phyloP scores from a whole-genome alignment of 2,888 invertebrate genomes.

The Idaea aversata region DNA sequence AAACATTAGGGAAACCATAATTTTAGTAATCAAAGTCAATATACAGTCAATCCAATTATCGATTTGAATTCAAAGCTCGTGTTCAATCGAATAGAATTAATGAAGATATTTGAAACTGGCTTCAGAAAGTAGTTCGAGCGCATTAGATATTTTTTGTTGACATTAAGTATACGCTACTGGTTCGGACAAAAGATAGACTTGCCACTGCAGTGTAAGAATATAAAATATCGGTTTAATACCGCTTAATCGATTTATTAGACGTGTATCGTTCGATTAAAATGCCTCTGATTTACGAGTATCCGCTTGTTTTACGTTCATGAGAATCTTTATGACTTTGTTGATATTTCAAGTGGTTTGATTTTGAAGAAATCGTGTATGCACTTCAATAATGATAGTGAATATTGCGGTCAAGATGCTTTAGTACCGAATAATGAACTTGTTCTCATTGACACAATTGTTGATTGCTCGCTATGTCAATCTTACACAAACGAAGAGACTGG shows the following conservation, averaged over 20 bases:
- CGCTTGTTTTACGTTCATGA: background rate
- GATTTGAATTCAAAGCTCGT: constrained; percentile 19
- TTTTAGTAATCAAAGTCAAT: constrained; percentile 6
- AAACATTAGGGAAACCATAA: background rate
- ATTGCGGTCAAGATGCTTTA: background rate
- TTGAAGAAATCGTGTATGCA: background rate
- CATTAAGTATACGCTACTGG: constrained; percentile 27
- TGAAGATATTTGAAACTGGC: constrained; percentile 27
- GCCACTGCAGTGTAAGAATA: constrained; percentile 20
- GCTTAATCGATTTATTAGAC: constrained; percentile 21
- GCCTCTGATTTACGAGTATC: background rate
- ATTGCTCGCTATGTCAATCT: background rate
- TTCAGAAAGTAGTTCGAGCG: constrained; percentile 27
- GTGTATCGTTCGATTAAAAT: constrained; percentile 32
- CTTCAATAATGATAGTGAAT: background rate
- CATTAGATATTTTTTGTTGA: constrained; percentile 26
- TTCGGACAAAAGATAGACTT: constrained; percentile 24
- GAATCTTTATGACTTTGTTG: background rate
- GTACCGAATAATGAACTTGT: background rate
- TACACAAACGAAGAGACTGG: background rate
- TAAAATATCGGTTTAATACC: constrained; percentile 27
- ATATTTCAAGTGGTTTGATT: background rate
- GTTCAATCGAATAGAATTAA: constrained; percentile 23
- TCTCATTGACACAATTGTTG: background rate
- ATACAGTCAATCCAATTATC: constrained; percentile 26